These are phyloP conservation scores for zebrafish (Danio rerio) DNA, from an alignment of 2,113 vertebrate genomes.

Conservation along the genomic window DNA sequence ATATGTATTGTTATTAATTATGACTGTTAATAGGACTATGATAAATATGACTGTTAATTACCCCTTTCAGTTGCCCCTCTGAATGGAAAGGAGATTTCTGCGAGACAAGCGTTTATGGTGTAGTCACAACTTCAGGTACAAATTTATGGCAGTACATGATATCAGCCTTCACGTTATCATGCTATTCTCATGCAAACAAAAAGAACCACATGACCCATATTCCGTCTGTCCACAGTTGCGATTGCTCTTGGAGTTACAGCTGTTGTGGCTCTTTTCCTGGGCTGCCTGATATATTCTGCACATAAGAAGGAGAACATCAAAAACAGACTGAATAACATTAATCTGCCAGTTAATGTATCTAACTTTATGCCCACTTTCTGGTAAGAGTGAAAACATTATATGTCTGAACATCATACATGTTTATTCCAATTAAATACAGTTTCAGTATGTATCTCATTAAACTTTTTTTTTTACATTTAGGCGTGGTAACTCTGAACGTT, in stretches of 20 bases:
- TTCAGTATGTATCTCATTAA: not conserved
- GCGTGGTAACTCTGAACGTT: constrained; percentile 14
- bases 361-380: constrained; percentile 59
- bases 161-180: not conserved
- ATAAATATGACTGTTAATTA: constrained; percentile 12
- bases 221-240: constrained; percentile 61
- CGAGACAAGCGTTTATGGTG: constrained; percentile 52
- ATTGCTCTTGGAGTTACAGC: constrained; percentile 73
- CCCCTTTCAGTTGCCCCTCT: constrained; percentile 66
- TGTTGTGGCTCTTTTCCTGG: constrained; percentile 61
- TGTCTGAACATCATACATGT: too few species aligned
- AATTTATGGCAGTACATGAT: constrained; percentile 4
- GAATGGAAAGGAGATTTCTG: constrained; percentile 70
- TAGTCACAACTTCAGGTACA: constrained; percentile 65
- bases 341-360: constrained; percentile 44
- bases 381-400: constrained; percentile 56
- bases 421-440: not conserved
- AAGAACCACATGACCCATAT: not conserved
- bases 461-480: constrained; percentile 22
- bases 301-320: constrained; percentile 66
- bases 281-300: constrained; percentile 63
- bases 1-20: not conserved
- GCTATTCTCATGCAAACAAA: not conserved
- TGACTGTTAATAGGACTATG: too few species aligned
- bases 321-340: constrained; percentile 49